These are phyloP conservation scores for Pipistrellus kuhlii DNA, from an alignment of 2,797 vertebrate species.

Conservation along the genomic window DNA sequence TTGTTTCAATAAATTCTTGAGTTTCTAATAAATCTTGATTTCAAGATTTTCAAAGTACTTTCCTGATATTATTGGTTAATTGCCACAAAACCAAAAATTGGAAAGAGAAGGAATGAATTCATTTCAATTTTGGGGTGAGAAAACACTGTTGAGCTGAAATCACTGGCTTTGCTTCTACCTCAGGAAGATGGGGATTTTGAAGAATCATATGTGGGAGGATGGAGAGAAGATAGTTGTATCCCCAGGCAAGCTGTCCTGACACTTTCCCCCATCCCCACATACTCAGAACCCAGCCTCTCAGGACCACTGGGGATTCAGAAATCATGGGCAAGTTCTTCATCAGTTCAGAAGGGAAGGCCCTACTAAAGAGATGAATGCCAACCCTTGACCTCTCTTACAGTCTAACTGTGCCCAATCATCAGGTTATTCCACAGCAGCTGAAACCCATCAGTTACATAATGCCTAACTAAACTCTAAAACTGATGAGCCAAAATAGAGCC, in stretches of 20 bases:
- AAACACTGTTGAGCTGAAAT: not conserved
- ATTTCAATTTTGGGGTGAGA: not conserved
- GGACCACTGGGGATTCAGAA: not conserved
- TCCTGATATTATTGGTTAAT: slow-evolving; percentile 57
- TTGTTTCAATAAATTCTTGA: slow-evolving; percentile 58
- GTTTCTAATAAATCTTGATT: slow-evolving; percentile 21
- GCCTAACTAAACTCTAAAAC: too few relatives aligned
- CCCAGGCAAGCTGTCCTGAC: too few relatives aligned
- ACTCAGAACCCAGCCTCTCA: not conserved
- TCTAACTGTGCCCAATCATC: not conserved
- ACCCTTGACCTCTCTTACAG: not conserved
- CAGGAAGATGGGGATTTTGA: not conserved
- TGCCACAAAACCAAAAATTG: not conserved
- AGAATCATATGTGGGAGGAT: not conserved
- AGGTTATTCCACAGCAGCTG: not conserved
- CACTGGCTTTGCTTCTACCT: not conserved
- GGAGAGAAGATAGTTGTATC: not conserved
- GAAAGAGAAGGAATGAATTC: slow-evolving; percentile 9
- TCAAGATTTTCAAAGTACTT: slow-evolving; percentile 53
- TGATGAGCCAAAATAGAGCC: too few relatives aligned
- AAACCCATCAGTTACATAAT: not conserved
- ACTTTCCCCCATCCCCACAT: not conserved
- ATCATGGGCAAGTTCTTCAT: not conserved
- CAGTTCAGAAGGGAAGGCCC: not conserved
- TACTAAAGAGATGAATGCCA: not conserved